Conservation (phyloP, 2,797 vertebrate genomes). For the Limosa lapponica region DNA sequence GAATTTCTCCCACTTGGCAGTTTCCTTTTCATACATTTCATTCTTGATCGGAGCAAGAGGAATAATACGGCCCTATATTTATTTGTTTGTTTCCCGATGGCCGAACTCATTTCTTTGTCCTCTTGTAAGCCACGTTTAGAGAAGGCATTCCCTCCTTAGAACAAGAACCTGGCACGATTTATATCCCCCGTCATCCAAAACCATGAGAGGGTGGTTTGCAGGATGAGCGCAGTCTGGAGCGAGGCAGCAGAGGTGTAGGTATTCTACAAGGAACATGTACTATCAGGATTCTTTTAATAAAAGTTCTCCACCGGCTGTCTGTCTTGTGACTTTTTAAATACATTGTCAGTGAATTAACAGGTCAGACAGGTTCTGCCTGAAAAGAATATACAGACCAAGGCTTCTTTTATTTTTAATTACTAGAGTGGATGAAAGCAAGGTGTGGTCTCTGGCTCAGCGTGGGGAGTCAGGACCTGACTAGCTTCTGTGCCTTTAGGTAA, state of each 20-base stretch:
- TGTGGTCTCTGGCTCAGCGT: background rate
- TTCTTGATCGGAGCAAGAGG: background rate
- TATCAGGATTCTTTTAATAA: background rate
- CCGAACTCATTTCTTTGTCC: background rate
- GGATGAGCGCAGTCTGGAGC: background rate
- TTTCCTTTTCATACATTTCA: background rate
- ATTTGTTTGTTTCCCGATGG: background rate
- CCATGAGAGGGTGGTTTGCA: background rate
- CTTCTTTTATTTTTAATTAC: conserved; percentile 53
- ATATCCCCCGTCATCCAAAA: background rate
- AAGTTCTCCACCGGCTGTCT: background rate
- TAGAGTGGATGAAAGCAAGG: conserved; percentile 62
- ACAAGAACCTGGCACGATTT: background rate
- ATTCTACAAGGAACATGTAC: background rate
- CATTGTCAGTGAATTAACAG: conserved; percentile 33
- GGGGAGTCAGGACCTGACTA: conserved; percentile 29
- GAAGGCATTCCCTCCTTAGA: background rate
- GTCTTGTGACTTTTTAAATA: conserved; percentile 9
- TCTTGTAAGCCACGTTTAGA: background rate
- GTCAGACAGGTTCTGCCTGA: conserved; percentile 66
- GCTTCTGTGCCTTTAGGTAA: conserved; percentile 38
- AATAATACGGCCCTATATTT: background rate
- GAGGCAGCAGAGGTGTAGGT: background rate
- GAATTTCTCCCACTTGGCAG: background rate
- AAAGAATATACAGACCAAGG: background rate